Evolutionary conservation across 2,113 vertebrate genomes (phyloP).

Genomic region (Varanus komodoensis): DNA sequence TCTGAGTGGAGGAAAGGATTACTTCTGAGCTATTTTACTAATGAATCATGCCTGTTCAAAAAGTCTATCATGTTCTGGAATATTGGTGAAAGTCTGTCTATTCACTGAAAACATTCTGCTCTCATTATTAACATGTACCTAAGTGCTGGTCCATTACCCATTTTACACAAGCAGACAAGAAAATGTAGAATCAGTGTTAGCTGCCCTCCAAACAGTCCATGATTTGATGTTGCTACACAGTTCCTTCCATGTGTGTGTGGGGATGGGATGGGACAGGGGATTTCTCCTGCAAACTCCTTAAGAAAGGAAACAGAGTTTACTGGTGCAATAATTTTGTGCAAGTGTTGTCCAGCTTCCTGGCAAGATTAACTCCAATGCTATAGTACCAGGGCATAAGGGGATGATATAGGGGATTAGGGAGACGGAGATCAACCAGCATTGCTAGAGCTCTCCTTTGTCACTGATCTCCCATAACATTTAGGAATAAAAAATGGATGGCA

Average conservation of each 20-base stretch:
- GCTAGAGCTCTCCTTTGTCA: neutral
- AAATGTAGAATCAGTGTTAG: neutral
- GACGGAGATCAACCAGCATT: neutral
- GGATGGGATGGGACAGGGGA: too few species aligned
- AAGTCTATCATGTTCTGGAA: rapidly evolving
- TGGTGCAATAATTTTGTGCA: neutral
- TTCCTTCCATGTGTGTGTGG: too few species aligned
- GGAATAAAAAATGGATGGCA: neutral
- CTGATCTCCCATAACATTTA: neutral
- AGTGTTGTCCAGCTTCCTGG: neutral
- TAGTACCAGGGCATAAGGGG: too few species aligned
- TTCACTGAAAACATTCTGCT: neutral
- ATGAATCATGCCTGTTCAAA: neutral
- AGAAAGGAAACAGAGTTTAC: neutral
- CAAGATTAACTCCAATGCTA: neutral
- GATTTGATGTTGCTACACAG: neutral
- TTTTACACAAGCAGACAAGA: neutral
- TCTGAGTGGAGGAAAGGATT: neutral
- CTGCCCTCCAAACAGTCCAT: neutral
- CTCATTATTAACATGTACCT: neutral
- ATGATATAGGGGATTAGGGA: too few species aligned
- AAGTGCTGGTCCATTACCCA: neutral
- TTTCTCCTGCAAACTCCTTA: neutral
- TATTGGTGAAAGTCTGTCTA: neutral
- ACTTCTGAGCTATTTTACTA: neutral